Conservation (phyloP, 1,140 invertebrate genomes). For the Drosophila kikkawai region DNA sequence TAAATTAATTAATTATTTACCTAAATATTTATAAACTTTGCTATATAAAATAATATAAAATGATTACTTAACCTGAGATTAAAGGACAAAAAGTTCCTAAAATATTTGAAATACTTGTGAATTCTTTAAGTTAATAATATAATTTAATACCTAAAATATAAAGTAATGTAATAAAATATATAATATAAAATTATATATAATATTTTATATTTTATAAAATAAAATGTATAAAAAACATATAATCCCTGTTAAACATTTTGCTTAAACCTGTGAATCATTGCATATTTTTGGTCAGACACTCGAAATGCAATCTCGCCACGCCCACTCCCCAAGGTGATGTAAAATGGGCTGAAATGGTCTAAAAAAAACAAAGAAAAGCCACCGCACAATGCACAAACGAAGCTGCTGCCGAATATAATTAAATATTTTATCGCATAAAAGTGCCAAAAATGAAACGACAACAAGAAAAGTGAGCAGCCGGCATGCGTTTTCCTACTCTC, state of each 20-base stretch:
- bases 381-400: conserved; percentile 78
- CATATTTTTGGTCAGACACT: conserved; percentile 46
- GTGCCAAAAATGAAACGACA: conserved; percentile 81
- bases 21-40: too few relatives aligned
- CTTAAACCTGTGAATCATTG: conserved; percentile 16
- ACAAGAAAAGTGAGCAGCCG: conserved; percentile 76
- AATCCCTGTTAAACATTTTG: neutral
- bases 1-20: too few relatives aligned
- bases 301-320: conserved; percentile 55
- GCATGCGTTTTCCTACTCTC: conserved; percentile 64
- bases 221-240: neutral
- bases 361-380: conserved; percentile 28
- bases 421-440: conserved; percentile 84
- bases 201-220: too few relatives aligned
- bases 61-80: neutral
- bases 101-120: too few relatives aligned
- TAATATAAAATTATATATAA: too few relatives aligned
- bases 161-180: too few relatives aligned
- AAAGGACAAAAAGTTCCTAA: too few relatives aligned
- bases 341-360: conserved; percentile 52
- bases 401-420: conserved; percentile 83
- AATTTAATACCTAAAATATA: too few relatives aligned
- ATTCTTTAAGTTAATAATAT: too few relatives aligned
- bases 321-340: conserved; percentile 54
- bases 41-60: neutral